Evolutionary conservation across 2,797 vertebrate species (phyloP).

Genomic region (Champsocephalus gunnari): DNA sequence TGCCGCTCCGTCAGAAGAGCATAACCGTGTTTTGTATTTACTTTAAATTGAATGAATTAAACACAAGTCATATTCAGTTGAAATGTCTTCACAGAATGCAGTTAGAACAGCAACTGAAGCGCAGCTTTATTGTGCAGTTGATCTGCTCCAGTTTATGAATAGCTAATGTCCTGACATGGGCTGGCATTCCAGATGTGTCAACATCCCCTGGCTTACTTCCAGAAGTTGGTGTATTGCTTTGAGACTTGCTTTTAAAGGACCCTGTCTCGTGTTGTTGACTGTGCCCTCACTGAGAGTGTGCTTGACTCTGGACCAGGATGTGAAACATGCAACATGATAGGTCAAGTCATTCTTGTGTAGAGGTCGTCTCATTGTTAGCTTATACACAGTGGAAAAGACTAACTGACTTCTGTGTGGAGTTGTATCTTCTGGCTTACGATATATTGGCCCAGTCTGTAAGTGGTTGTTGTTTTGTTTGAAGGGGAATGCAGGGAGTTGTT

Average conservation of each 20-base stretch:
- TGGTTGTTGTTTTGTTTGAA: neutral
- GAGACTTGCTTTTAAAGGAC: neutral
- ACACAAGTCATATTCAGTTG: no score
- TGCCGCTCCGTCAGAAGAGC: no score
- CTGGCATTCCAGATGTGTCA: no score
- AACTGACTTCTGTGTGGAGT: neutral
- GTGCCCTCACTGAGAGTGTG: neutral
- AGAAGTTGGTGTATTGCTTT: conserved; percentile 34
- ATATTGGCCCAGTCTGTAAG: neutral
- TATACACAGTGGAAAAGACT: neutral
- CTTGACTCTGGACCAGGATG: neutral
- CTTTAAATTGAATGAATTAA: no score
- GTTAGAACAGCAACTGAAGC: no score
- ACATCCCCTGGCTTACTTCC: no score
- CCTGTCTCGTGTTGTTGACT: neutral
- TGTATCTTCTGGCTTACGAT: neutral
- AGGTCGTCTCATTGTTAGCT: neutral
- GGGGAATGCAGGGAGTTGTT: neutral
- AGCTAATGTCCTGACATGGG: no score
- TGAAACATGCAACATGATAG: neutral
- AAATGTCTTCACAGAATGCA: no score
- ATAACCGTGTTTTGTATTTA: no score
- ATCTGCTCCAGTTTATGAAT: no score
- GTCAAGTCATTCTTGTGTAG: neutral
- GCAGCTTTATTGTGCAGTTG: no score